Percentiles rank a stretch among this genome's conserved stretches.
Conservation (phyloP, 1,140 invertebrate genomes). For the Dreissena rostriformis region DNA sequence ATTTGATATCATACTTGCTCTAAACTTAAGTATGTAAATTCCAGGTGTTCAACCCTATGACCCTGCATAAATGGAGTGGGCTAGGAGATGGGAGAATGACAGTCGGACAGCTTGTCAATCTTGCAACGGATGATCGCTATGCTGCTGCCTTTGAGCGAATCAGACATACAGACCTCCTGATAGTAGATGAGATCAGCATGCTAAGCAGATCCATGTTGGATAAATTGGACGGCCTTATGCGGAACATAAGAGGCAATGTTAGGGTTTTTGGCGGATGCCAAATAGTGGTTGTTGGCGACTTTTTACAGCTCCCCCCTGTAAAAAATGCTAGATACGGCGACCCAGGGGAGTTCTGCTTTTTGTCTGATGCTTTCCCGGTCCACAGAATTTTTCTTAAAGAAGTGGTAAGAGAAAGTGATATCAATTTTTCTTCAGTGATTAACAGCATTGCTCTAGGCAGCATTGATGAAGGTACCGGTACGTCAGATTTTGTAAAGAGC, state of each 20-base stretch:
- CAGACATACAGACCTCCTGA: slow-evolving; percentile 11
- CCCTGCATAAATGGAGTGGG: slow-evolving; percentile 45
- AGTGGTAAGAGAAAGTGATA: slow-evolving; percentile 30
- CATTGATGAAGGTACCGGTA: neutral
- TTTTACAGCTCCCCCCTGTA: slow-evolving; percentile 27
- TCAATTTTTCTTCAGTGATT: neutral
- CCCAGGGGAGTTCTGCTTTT: slow-evolving; percentile 31
- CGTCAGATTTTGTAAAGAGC: neutral
- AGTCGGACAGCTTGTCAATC: neutral
- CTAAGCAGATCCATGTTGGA: slow-evolving; percentile 35
- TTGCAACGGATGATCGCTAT: slow-evolving; percentile 20
- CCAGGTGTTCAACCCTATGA: slow-evolving; percentile 7
- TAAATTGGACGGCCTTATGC: slow-evolving; percentile 25
- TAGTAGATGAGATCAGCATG: slow-evolving; percentile 44
- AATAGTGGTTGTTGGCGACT: slow-evolving; percentile 24
- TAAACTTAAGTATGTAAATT: too few relatives aligned
- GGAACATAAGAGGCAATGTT: neutral
- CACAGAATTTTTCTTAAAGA: slow-evolving; percentile 2
- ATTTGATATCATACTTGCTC: too few relatives aligned
- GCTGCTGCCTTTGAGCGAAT: slow-evolving; percentile 4
- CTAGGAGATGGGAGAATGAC: slow-evolving; percentile 41
- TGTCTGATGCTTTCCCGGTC: slow-evolving; percentile 19
- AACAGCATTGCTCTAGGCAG: slow-evolving; percentile 15
- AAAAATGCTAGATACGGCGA: slow-evolving; percentile 36
- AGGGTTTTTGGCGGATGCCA: slow-evolving; percentile 11